Base-by-base conservation (phyloP, 2,888 invertebrate genomes). In the Mongoloraphidia duomilia region DNA sequence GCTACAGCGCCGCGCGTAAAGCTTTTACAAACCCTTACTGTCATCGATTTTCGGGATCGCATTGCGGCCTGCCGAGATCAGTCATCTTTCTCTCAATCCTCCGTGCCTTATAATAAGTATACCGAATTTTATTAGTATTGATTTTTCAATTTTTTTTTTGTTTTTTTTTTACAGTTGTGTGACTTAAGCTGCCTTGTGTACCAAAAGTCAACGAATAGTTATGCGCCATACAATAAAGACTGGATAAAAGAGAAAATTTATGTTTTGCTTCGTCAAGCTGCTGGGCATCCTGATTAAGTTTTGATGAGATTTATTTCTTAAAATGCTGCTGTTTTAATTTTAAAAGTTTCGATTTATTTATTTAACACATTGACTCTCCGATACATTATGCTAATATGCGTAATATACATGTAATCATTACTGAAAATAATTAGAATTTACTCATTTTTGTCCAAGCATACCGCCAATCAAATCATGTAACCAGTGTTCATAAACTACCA, bases 161-260 rank as follows among this genome's bases (percentile, higher is more conserved):
- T 47, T 50, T 26, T 46, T 34, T 37, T 5, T 11, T 69, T 69
- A 17, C 67, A 83, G 71, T 72, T 98, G 44, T 82, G 90, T 17
- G 98, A 99, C 65, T 76, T 98, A 45, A 92, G 93, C 59, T 96
- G 97, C 63, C 72, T 98, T 52, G 97, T 98, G 53, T 96, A 92
- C 67, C 91, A 95, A 70, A 94, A 94, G 65, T 85, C 88, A 8
- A 89, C 90, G 40, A 92, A 93, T 62, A 92, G 93, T 0, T 98
- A 98, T 62, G 91, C 93, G 2, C 98, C 98, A 0, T 96, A 96
- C 71, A 96, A 96, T 67, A 97, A 97, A 71, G 95, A 94, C 61
- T 98, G 96, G 96, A 93, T 98, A 50, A 98, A 98, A 68, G 96
- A 98, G 65, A 95, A 97, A 66, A 95, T 98, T 54, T 97, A 96